Percentiles rank a stretch among this genome's conserved stretches.
phyloP scores from a whole-genome alignment of 2,888 invertebrate genomes.

The Crepidodera aurea region DNA sequence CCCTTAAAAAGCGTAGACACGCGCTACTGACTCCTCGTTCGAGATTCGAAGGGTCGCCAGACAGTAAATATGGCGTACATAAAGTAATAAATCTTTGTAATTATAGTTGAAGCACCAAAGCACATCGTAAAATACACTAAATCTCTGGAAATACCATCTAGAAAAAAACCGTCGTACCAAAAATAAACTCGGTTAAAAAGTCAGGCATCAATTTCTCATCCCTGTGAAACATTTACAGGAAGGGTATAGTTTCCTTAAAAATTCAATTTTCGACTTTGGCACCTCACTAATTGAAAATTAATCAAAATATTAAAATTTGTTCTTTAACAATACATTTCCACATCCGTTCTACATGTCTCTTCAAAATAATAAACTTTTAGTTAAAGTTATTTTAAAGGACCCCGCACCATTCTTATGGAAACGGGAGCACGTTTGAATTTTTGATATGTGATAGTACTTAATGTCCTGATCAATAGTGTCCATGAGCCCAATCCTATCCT shows the following conservation, averaged over 20 bases:
- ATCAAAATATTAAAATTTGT: too few species aligned
- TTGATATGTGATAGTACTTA: too few species aligned
- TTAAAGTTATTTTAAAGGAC: too few species aligned
- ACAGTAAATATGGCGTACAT: constrained; percentile 5
- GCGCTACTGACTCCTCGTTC: constrained; percentile 1
- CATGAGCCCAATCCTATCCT: too few species aligned
- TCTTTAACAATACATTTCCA: too few species aligned
- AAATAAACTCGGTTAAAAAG: neutral
- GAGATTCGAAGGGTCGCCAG: constrained; percentile 1
- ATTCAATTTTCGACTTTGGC: too few species aligned
- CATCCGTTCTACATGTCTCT: too few species aligned
- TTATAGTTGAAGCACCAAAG: constrained; percentile 4
- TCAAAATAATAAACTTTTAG: too few species aligned
- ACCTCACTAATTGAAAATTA: too few species aligned
- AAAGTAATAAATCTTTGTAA: constrained; percentile 6
- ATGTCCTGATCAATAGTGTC: too few species aligned
- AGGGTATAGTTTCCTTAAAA: neutral
- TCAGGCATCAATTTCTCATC: neutral
- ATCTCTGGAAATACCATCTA: constrained; percentile 1
- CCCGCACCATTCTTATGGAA: too few species aligned
- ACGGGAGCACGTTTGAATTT: too few species aligned
- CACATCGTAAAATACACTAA: constrained; percentile 6
- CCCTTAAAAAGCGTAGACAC: neutral
- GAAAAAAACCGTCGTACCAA: neutral
- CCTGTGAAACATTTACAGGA: neutral